Evolutionary conservation across 2,113 vertebrate genomes (phyloP).

Genomic region (Struthio camelus): DNA sequence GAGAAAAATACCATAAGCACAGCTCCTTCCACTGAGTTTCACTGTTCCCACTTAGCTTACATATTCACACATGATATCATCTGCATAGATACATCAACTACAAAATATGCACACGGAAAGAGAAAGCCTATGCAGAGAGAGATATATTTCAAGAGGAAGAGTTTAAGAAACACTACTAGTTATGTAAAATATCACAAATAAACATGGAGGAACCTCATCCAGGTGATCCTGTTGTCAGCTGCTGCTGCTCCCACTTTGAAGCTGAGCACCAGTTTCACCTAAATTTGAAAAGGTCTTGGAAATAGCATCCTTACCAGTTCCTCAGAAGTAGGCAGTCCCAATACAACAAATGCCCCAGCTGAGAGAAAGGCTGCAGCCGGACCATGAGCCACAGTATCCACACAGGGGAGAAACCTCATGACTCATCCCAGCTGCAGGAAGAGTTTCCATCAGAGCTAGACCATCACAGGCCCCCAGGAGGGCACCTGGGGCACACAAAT

Average conservation of each 20-base stretch:
- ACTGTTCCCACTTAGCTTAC: neutral
- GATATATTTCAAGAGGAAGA: neutral
- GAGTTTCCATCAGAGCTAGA: neutral
- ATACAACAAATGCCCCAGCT: neutral
- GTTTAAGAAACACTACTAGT: neutral
- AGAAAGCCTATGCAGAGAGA: neutral
- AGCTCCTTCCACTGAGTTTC: neutral
- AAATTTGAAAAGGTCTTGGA: neutral
- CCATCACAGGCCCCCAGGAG: neutral
- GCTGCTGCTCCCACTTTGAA: neutral
- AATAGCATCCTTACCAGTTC: neutral
- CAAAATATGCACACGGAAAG: neutral
- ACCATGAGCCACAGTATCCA: neutral
- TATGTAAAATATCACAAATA: neutral
- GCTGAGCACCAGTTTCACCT: neutral
- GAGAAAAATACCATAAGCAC: neutral
- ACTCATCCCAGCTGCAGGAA: neutral
- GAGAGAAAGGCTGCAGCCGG: neutral
- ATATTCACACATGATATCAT: neutral
- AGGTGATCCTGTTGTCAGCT: fast-evolving
- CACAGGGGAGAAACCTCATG: neutral
- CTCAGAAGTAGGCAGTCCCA: neutral
- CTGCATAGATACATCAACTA: fast-evolving
- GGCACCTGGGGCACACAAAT: neutral
- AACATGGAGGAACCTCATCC: fast-evolving